Evolutionary conservation across 2,888 invertebrate genomes (phyloP).

Genomic region (Anthrax anthrax): DNA sequence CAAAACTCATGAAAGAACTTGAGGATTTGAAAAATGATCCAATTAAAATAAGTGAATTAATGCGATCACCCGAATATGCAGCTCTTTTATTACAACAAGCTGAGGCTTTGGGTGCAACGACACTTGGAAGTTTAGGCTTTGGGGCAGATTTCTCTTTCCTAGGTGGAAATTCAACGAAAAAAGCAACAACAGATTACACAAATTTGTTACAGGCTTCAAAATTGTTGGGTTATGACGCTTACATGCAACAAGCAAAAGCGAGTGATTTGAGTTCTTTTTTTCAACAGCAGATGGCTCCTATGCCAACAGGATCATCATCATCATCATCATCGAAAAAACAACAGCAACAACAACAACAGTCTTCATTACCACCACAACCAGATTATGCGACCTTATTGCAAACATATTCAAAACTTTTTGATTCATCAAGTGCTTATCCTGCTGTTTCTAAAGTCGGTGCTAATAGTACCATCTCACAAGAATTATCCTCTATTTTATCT

Average conservation of each 20-base stretch:
- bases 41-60: slow-evolving; percentile 32
- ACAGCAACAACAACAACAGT: slow-evolving; percentile 21
- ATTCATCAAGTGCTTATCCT: slow-evolving; percentile 25
- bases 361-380: slow-evolving; percentile 19
- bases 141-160: slow-evolving; percentile 29
- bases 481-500: slow-evolving; percentile 26
- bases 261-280: slow-evolving; percentile 20
- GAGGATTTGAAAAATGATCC: slow-evolving; percentile 34
- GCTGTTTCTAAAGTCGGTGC: slow-evolving; percentile 16
- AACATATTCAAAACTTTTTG: slow-evolving; percentile 32
- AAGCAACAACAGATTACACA: slow-evolving; percentile 25
- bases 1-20: slow-evolving; percentile 32
- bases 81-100: slow-evolving; percentile 32
- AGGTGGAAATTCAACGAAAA: slow-evolving; percentile 15
- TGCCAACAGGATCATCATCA: slow-evolving; percentile 7
- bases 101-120: slow-evolving; percentile 31
- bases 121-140: slow-evolving; percentile 30
- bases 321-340: slow-evolving; percentile 16
- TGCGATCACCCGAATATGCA: slow-evolving; percentile 34
- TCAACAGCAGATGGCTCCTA: slow-evolving; percentile 14
- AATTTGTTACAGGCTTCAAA: slow-evolving; percentile 32
- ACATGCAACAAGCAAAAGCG: slow-evolving; percentile 30
- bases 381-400: slow-evolving; percentile 30
- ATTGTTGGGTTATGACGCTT: slow-evolving; percentile 30
- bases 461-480: slow-evolving; percentile 12